Evolutionary conservation across 1,140 invertebrate species (phyloP), one percentile per base, ranked within the genome.

Genomic region (Pseudomyrmex sp.): DNA sequence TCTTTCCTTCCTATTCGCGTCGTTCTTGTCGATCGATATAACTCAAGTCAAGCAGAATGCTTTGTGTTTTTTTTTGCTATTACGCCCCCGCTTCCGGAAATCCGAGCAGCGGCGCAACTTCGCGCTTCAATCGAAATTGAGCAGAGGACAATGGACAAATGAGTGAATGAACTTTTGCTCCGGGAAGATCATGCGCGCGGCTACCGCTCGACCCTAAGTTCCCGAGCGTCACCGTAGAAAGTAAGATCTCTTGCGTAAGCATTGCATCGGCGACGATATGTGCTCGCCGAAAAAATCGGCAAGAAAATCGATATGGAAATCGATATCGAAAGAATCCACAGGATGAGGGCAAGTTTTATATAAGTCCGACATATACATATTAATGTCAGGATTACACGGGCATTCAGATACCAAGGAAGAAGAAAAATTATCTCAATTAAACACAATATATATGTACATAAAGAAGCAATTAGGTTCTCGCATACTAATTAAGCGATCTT

Each of bases 181-280:
- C 58, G 48, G 35, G 46, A 66, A 61, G 50, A 86, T 74, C 69
- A 73, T 83, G 83, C 56, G 56, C 58, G 63, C 65, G 61, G 69
- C 46, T 26, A 68, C 68, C 63, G 15, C 15, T 26, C 23, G 15
- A 3, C n/a, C n/a, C 2, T 35, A 56, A 74, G 56, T 85, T 52
- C 44, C 2, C 58, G 44, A 46, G 18, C 44, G 50, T 59, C 61
- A 58, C 35, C 77, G 54, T 88, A 88, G 87, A 88, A 88, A 88
- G 87, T 85, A 59, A 54, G 26, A 74, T 65, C 50, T 83, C 77
- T 88, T 88, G 82, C 83, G 69, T 88, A 88, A 88, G 75, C 15
- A 10, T 46, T 48, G n/a, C 9, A 18, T 80, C n/a, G 54, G 46
- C 20, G n/a, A 59, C 18, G n/a, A 70, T 59, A 59, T 35, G 35